These are phyloP conservation scores for Chelon labrosus DNA, from an alignment of 2,797 vertebrate species.

Conservation along the genomic window DNA sequence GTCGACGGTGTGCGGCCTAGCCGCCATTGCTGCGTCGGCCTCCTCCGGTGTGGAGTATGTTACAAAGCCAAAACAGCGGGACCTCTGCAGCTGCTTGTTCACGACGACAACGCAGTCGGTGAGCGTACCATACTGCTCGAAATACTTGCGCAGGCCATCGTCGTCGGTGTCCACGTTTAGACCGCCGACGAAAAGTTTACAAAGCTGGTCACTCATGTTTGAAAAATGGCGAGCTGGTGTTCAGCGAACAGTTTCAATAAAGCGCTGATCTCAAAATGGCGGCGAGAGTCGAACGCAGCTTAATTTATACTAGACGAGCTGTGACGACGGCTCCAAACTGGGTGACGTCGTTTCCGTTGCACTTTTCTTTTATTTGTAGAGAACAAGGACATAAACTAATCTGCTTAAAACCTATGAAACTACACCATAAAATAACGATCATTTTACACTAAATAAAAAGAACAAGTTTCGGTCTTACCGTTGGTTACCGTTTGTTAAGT, in stretches of 20 bases:
- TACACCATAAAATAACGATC: not conserved
- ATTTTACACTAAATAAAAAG: not conserved
- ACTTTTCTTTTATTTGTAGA: not conserved
- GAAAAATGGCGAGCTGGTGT: not conserved
- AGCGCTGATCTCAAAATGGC: constrained; percentile 62
- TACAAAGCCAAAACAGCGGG: constrained; percentile 98
- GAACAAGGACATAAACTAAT: not conserved
- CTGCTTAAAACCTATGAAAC: not conserved
- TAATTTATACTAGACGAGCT: constrained; percentile 36
- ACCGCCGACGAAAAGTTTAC: constrained; percentile 97
- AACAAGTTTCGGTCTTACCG: not conserved
- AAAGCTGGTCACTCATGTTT: constrained; percentile 91
- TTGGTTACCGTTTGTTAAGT: not conserved
- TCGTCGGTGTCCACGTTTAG: constrained; percentile 98
- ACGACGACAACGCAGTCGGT: constrained; percentile 98
- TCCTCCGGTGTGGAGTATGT: constrained; percentile 95
- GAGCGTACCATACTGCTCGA: constrained; percentile 93
- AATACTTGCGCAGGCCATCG: constrained; percentile 94
- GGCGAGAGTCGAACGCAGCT: constrained; percentile 19
- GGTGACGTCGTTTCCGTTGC: constrained; percentile 50
- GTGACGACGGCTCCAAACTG: constrained; percentile 46
- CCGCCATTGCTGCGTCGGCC: constrained; percentile 95
- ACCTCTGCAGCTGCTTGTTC: constrained; percentile 96
- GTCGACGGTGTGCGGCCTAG: constrained; percentile 96
- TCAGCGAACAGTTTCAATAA: fast-evolving